A percentile compares a stretch with the other conserved stretches of the same genome.
These are phyloP conservation scores for Oeneis ivallda DNA, from an alignment of 2,888 invertebrate genomes.

Conservation along the genomic window DNA sequence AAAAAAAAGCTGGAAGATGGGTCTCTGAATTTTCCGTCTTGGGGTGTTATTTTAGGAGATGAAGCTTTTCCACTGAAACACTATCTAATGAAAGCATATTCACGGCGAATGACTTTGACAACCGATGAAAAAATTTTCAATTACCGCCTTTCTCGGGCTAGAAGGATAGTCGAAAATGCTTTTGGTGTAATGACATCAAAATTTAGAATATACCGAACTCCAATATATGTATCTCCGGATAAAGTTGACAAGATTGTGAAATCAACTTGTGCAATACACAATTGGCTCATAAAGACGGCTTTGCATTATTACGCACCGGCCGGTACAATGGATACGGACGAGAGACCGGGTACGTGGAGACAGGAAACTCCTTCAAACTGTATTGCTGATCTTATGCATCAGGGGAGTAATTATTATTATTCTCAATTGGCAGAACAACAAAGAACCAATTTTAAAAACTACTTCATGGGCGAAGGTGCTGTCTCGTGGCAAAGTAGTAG, in stretches of 20 bases:
- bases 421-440: conserved; percentile 1
- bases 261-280: not conserved
- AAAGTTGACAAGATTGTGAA: not conserved
- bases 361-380: no score
- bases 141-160: not conserved
- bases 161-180: not conserved
- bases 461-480: not conserved
- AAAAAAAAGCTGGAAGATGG: not conserved
- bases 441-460: conserved; percentile 1
- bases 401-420: not conserved
- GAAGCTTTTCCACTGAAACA: no score
- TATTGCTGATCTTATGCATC: not conserved
- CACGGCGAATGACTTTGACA: no score
- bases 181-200: not conserved
- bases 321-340: no score
- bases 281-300: not conserved
- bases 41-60: no score
- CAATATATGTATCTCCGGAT: not conserved
- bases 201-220: not conserved
- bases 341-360: no score
- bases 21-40: no score
- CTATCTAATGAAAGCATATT: no score
- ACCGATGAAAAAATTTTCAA: not conserved
- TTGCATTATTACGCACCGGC: no score
- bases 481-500: not conserved